Evolutionary conservation across 2,113 vertebrate genomes (phyloP).

Genomic region (Poeciliopsis prolifica): DNA sequence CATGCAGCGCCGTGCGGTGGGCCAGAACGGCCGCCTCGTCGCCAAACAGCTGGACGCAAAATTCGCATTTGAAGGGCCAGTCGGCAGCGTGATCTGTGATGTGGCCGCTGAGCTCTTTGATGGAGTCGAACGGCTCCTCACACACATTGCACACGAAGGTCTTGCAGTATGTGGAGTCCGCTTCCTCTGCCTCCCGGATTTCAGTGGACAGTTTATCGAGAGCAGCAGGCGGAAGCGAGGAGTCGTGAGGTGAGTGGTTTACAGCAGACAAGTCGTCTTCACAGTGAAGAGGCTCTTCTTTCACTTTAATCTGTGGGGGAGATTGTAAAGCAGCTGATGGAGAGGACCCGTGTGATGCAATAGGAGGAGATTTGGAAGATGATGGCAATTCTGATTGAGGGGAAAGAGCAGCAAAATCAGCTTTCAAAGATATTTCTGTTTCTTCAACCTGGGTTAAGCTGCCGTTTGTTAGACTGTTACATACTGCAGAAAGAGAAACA

Average conservation of each 20-base stretch:
- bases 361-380: conserved; percentile 51
- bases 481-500: conserved; percentile 12
- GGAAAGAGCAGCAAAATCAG: conserved; percentile 44
- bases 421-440: conserved; percentile 46
- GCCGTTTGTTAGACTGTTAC: conserved; percentile 46
- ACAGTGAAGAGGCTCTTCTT: conserved; percentile 62
- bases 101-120: conserved; percentile 94
- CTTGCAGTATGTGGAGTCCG: conserved; percentile 83
- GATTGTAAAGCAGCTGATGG: conserved; percentile 15
- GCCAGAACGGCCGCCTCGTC: conserved; percentile 85
- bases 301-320: conserved; percentile 39
- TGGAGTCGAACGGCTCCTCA: conserved; percentile 90
- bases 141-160: conserved; percentile 97
- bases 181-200: conserved; percentile 44
- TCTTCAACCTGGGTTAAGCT: conserved; percentile 42
- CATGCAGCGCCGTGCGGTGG: conserved; percentile 92
- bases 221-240: conserved; percentile 38
- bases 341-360: conserved; percentile 26
- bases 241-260: conserved; percentile 28
- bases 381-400: conserved; percentile 68
- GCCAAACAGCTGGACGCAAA: conserved; percentile 95
- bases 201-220: conserved; percentile 45
- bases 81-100: conserved; percentile 87
- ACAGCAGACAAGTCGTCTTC: conserved; percentile 19
- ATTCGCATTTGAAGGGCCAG: conserved; percentile 99